phyloP scores from a whole-genome alignment of 2,888 invertebrate genomes.

The Melolontha melolontha region DNA sequence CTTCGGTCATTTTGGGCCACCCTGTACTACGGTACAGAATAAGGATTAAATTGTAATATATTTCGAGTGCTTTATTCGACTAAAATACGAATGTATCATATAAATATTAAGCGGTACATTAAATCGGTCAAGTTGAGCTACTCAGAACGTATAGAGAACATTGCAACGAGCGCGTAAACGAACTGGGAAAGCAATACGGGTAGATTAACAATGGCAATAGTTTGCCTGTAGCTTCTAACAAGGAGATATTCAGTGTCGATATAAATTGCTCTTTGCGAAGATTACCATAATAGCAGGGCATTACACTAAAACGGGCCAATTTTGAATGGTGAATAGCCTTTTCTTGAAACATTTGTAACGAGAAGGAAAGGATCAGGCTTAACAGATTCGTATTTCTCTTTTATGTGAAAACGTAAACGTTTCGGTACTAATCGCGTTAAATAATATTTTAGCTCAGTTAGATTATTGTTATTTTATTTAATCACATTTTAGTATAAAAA shows the following conservation, averaged over 20 bases:
- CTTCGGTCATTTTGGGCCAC: no score
- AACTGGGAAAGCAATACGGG: slow-evolving; percentile 2
- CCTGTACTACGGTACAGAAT: neutral
- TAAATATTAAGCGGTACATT: neutral
- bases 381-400: neutral
- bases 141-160: neutral
- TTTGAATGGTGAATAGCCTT: slow-evolving; percentile 1
- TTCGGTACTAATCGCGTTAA: no score
- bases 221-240: slow-evolving; percentile 9
- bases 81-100: neutral
- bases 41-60: slow-evolving; percentile 6
- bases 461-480: no score
- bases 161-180: neutral
- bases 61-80: neutral
- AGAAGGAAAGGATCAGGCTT: neutral
- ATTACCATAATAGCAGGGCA: slow-evolving; percentile 24
- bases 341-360: slow-evolving; percentile 4
- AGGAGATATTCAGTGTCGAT: slow-evolving; percentile 18
- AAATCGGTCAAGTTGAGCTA: neutral
- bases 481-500: no score
- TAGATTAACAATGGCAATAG: slow-evolving; percentile 3
- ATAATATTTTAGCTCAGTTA: no score
- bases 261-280: slow-evolving; percentile 26
- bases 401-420: slow-evolving; percentile 13
- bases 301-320: neutral